A percentile compares a stretch with the other conserved stretches of the same genome.
Evolutionary conservation across 2,888 invertebrate genomes (phyloP).

Genomic region (Drosophila longiperda): DNA sequence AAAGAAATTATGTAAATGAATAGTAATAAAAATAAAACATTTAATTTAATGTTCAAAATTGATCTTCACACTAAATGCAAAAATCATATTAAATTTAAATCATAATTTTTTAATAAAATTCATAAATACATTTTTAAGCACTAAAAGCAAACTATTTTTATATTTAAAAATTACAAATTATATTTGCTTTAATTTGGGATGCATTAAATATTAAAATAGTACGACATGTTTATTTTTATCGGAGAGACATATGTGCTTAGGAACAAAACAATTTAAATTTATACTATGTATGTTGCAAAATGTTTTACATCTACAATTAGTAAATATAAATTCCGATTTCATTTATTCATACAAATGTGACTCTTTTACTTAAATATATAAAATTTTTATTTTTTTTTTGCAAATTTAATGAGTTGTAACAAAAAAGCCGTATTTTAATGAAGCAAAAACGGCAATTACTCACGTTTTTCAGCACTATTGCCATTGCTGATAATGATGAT

Average conservation of each 20-base stretch:
- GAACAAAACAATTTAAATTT: neutral
- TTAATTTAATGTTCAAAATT: neutral
- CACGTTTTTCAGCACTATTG: slow-evolving; percentile 64
- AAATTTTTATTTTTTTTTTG: neutral
- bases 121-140: neutral
- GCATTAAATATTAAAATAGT: neutral
- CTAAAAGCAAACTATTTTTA: neutral
- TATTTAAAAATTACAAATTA: neutral
- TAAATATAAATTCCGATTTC: slow-evolving; percentile 10
- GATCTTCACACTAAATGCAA: neutral
- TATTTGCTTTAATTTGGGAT: neutral
- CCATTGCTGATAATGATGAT: slow-evolving; percentile 19
- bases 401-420: slow-evolving; percentile 62
- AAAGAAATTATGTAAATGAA: too few species aligned
- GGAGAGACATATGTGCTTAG: neutral
- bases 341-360: slow-evolving; percentile 10
- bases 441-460: slow-evolving; percentile 79
- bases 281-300: neutral
- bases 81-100: neutral
- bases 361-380: neutral
- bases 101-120: neutral
- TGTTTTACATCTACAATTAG: slow-evolving; percentile 20
- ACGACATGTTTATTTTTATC: neutral
- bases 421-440: slow-evolving; percentile 65
- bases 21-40: neutral